Evolutionary conservation across 2,113 vertebrate genomes (phyloP), one percentile per base, ranked within the genome.

Genomic region (Leptocoma aspasia): DNA sequence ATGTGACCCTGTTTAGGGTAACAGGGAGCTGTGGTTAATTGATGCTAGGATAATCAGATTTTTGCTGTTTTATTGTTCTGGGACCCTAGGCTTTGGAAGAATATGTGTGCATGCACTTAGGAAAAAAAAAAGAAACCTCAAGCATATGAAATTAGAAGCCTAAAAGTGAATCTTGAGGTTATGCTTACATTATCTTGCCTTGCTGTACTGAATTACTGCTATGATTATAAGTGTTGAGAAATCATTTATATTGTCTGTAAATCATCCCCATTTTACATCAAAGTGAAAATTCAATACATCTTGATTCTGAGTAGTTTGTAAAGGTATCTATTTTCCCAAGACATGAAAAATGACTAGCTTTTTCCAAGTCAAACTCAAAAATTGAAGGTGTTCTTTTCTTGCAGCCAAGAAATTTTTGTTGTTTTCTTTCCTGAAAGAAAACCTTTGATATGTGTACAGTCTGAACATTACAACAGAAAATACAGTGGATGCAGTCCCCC

Each of bases 31-130:
- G 10, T 86, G 76, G 68, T 90, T 96, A 96, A 96, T 94, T 92
- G 88, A 81, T 96, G 82, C 60, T 89, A 71, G 60, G 68, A 68
- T 94, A 94, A 95, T 94, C 88, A 96, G 72, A 92, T 82, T 93
- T 96, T 42, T 70, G 49, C 39, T 59, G n/a, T 28, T 91, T 73
- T 53, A 78, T 78, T 94, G 71, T 83, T 75, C 53, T 60, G 65
- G 65, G 49, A 94, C 47, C 23, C 41, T 50, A 70, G 41, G 35
- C 52, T 88, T 93, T 83, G 50, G 42, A 73, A 60, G 72, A 59
- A 75, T 81, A 47, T 35, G 33, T 59, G 10, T 42, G n/a, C 5
- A 3, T 60, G 31, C 59, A 37, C 28, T 49, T 59, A 42, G n/a
- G 44, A 60, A 26, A 33, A 78, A 57, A 72, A 30, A 75, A 86